Base-by-base conservation (phyloP, 2,113 vertebrate species). In the Mormyrus iriodes region DNA sequence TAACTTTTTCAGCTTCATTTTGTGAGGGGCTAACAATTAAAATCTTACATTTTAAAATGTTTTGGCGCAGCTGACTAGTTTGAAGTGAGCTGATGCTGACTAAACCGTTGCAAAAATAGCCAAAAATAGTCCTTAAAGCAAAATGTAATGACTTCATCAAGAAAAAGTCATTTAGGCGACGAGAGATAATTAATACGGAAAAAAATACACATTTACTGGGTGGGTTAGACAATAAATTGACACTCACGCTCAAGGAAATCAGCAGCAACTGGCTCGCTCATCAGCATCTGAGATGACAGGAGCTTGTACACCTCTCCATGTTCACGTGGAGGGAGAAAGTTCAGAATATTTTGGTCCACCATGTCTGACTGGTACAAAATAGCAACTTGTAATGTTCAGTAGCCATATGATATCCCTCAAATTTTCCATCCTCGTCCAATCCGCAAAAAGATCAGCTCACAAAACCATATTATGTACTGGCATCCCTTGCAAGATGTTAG, bases 281-380 rank as follows among this genome's bases (percentile, higher is more conserved):
- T 94, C 90, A 98, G 96, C 94, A 94, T 91, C 15, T 94, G 96
- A 82, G 98, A 93, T 84, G 95, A 95, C 90, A 99, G 96, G 88
- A 98, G 96, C 93, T 96, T 96, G 93, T 96, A 97, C 48, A 99
- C 96, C 90, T 97, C 96, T 0, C 93, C 95, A 88, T 98, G 98
- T 92, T 99, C 98, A 88, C 95, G 93, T 90, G 99, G 97, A 86
- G 96, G 97, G 90, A 99, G 95, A 93, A 99, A 96, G 94, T 96
- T 97, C 91, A 98, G 95, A 95, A 99, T 97, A 94, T 96, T 97
- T 96, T 97, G 97, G 95, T 98, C 97, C 95, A 98, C 95, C 95
- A 99, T 95, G 94, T 98, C 97, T 96, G 96, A 95, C 98, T 99
- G 96, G 95, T 95, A 94, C 93, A 97, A 96, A 95, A 96, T 89